A percentile compares a stretch with the other conserved stretches of the same genome.
phyloP scores from a whole-genome alignment of 2,888 invertebrate species.

The Dasysyrphus albostriatus region DNA sequence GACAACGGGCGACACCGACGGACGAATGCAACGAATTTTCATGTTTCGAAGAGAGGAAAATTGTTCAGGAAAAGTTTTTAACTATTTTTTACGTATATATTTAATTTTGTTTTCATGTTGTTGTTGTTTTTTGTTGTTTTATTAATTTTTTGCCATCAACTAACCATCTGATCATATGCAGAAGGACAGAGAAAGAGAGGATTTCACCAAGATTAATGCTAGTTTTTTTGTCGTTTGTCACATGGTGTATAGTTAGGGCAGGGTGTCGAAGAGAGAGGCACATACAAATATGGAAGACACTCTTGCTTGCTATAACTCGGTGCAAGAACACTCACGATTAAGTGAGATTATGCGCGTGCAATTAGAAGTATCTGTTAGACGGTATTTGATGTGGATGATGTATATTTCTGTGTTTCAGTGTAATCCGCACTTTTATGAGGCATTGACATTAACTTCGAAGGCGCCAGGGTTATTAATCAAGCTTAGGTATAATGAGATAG shows the following conservation, averaged over 20 bases:
- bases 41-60: constrained; percentile 55
- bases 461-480: constrained; percentile 68
- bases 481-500: constrained; percentile 39
- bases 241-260: not conserved
- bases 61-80: constrained; percentile 48
- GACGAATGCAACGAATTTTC: constrained; percentile 52
- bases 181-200: constrained; percentile 19
- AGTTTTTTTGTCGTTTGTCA: constrained; percentile 52
- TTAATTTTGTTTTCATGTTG: constrained; percentile 17
- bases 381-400: constrained; percentile 57
- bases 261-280: too few species aligned
- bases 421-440: constrained; percentile 69
- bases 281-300: not conserved
- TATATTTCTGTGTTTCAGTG: constrained; percentile 43
- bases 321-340: constrained; percentile 63
- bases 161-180: constrained; percentile 51
- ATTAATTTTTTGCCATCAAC: constrained; percentile 34
- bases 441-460: constrained; percentile 51
- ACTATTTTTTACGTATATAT: constrained; percentile 13
- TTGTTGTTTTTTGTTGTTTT: constrained; percentile 11
- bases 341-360: constrained; percentile 73
- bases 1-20: constrained; percentile 24
- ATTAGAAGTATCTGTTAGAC: constrained; percentile 70
- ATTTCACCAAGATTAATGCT: constrained; percentile 58
- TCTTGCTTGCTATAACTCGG: not conserved